A percentile compares a stretch with the other conserved stretches of the same genome.
Conservation (phyloP, 2,888 invertebrate species). For the Eupithecia insigniata region DNA sequence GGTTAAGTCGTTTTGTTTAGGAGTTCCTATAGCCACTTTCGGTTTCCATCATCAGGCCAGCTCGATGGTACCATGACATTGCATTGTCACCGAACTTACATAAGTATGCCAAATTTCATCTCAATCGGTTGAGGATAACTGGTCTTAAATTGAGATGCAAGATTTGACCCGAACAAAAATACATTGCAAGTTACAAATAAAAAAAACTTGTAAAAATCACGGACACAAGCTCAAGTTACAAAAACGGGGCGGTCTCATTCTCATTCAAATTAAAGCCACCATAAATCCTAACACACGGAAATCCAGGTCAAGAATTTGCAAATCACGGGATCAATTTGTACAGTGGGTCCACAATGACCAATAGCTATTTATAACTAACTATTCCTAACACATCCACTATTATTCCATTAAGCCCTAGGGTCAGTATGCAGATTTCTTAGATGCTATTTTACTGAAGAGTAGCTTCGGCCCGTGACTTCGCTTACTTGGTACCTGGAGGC, state of each 20-base stretch:
- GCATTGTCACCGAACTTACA: no score
- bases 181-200: no score
- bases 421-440: background rate
- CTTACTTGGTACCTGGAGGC: background rate
- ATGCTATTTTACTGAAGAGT: background rate
- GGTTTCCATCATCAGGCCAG: no score
- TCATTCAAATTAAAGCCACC: background rate
- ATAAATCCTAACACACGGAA: background rate
- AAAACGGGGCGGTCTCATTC: background rate
- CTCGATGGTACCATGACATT: no score
- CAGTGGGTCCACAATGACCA: background rate
- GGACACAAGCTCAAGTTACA: background rate
- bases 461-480: background rate
- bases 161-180: no score
- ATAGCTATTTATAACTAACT: slow-evolving; percentile 14
- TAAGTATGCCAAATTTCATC: no score
- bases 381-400: background rate
- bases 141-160: no score
- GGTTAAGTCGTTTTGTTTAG: no score
- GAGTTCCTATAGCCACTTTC: no score
- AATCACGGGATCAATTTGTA: slow-evolving; percentile 1
- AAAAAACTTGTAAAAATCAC: background rate
- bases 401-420: background rate
- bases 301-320: slow-evolving; percentile 6
- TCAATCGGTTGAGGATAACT: no score